Conservation (phyloP, 2,797 vertebrate genomes). For the Gadopsis bispinosus region DNA sequence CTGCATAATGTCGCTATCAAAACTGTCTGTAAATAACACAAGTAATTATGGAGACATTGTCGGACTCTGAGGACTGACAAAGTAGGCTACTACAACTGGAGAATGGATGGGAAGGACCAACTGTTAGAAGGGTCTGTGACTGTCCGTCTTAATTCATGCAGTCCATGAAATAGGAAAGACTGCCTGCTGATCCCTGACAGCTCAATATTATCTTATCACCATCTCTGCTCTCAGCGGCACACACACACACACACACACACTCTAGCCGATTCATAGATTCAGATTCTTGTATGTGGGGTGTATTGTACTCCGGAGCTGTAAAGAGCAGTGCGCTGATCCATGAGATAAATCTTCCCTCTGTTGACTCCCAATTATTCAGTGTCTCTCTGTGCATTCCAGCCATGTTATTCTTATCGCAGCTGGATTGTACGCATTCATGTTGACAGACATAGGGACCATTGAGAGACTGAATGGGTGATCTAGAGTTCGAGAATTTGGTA, state of each 20-base stretch:
- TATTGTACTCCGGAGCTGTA: slow-evolving; percentile 28
- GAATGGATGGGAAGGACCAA: slow-evolving; percentile 12
- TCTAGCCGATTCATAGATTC: slow-evolving; percentile 35
- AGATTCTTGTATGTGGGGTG: slow-evolving; percentile 23
- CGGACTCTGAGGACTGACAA: neutral
- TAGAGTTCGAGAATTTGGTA: slow-evolving; percentile 2
- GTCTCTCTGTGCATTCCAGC: slow-evolving; percentile 35
- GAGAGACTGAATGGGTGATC: slow-evolving; percentile 23
- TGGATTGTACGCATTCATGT: slow-evolving; percentile 50
- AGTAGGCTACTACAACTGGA: slow-evolving; percentile 5
- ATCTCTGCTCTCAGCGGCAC: slow-evolving; percentile 10
- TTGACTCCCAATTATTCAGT: slow-evolving; percentile 52
- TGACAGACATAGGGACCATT: slow-evolving; percentile 35
- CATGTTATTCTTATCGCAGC: slow-evolving; percentile 54
- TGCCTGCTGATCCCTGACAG: slow-evolving; percentile 50
- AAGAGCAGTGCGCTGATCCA: slow-evolving; percentile 38
- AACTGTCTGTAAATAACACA: slow-evolving; percentile 20
- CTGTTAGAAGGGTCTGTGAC: slow-evolving; percentile 4
- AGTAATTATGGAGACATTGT: neutral
- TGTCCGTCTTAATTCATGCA: slow-evolving; percentile 30
- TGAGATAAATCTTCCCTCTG: slow-evolving; percentile 40
- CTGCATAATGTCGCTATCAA: neutral
- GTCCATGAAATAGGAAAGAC: slow-evolving; percentile 38
- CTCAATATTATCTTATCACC: slow-evolving; percentile 61
- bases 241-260: slow-evolving; percentile 25